Evolutionary conservation across 2,113 vertebrate species (phyloP).

Genomic region (western clawed frog (Xenopus tropicalis)): UCB_Xtro_10.0 CM004444.2:84026001-84026500

Average conservation of each 20-base stretch:
- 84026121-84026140: neutral
- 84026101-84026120: constrained; percentile 14
- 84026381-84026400: neutral
- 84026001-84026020: no score
- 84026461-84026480: no score
- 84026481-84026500: no score
- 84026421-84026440: no score
- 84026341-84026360: neutral
- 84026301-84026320: constrained; percentile 2
- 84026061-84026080: constrained; percentile 28
- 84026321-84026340: neutral
- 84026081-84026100: constrained; percentile 26
- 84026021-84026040: constrained; percentile 26
- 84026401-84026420: no score
- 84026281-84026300: constrained; percentile 11
- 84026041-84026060: constrained; percentile 9
- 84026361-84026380: neutral
- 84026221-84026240: constrained; percentile 34
- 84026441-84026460: no score
- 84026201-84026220: constrained; percentile 31
- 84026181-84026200: constrained; percentile 30
- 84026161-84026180: constrained; percentile 24
- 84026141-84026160: constrained; percentile 2
- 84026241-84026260: constrained; percentile 25
- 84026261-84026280: constrained; percentile 36